Conservation (phyloP, 1,140 invertebrate genomes). For the Papilio polytes region DNA sequence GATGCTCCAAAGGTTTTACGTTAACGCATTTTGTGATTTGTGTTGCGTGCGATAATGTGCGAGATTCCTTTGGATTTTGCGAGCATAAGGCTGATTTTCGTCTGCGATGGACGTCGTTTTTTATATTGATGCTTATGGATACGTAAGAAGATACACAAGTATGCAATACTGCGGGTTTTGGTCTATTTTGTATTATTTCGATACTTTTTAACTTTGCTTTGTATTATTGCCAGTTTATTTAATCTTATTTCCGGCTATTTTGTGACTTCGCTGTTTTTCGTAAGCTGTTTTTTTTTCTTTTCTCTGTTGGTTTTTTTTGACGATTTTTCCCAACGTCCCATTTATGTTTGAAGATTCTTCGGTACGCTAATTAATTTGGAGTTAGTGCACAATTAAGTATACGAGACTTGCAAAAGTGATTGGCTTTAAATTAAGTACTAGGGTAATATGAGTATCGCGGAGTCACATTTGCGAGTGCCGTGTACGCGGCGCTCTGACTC, state of each 20-base stretch:
- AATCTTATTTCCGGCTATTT: slow-evolving; percentile 28
- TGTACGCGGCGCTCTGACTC: slow-evolving; percentile 24
- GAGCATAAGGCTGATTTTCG: slow-evolving; percentile 16
- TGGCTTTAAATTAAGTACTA: slow-evolving; percentile 5
- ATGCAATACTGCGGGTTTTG: slow-evolving; percentile 64
- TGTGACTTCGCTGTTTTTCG: slow-evolving; percentile 10
- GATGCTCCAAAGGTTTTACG: slow-evolving; percentile 46
- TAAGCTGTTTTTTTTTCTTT: slow-evolving; percentile 35
- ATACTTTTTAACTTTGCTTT: slow-evolving; percentile 55
- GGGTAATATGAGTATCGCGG: neutral
- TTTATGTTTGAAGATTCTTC: slow-evolving; percentile 1
- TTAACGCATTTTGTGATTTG: slow-evolving; percentile 61
- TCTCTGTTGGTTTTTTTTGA: neutral
- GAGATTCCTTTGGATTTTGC: slow-evolving; percentile 16
- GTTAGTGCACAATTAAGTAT: neutral
- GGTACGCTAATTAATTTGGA: neutral
- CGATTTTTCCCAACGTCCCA: slow-evolving; percentile 6
- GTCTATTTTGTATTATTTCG: slow-evolving; percentile 48
- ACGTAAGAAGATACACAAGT: slow-evolving; percentile 79
- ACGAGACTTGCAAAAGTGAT: slow-evolving; percentile 29
- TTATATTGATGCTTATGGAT: slow-evolving; percentile 38
- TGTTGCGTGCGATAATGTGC: slow-evolving; percentile 54
- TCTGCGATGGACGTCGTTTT: slow-evolving; percentile 33
- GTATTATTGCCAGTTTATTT: slow-evolving; percentile 48
- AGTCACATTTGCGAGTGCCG: slow-evolving; percentile 30